phyloP scores from a whole-genome alignment of 92 coral and sea anemone genomes.

The Porites evermanni region DNA sequence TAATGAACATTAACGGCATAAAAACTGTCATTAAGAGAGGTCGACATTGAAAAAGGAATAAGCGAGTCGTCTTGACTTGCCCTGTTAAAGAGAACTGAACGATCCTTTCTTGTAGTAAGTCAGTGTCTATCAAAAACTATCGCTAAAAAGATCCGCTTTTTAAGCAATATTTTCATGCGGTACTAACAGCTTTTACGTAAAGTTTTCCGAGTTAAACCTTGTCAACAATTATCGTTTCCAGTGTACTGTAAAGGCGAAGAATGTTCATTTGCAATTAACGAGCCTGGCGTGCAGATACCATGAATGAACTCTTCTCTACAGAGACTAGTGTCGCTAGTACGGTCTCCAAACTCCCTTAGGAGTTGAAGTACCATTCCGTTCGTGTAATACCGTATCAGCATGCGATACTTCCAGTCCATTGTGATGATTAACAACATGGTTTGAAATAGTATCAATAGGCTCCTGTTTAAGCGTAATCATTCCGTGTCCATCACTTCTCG shows the following conservation, averaged over 20 bases:
- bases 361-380: conserved; percentile 84
- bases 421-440: conserved; percentile 80
- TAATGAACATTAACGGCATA: neutral
- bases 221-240: neutral
- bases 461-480: conserved; percentile 83
- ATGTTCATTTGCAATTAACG: conserved; percentile 8
- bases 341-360: conserved; percentile 96
- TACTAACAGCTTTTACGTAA: neutral
- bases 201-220: neutral
- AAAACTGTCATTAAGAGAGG: neutral
- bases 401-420: conserved; percentile 73
- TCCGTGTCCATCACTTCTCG: conserved; percentile 82
- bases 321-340: conserved; percentile 39
- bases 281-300: neutral
- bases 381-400: conserved; percentile 70
- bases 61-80: neutral
- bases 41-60: conserved; percentile 33
- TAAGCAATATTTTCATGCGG: neutral
- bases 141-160: too few species aligned
- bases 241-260: neutral
- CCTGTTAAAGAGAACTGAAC: neutral
- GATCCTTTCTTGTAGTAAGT: neutral
- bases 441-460: conserved; percentile 74
- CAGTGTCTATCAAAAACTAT: neutral
- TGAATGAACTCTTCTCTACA: neutral